A percentile compares a stretch with the other conserved stretches of the same genome.
These are phyloP conservation scores for Taxidea taxus DNA, from an alignment of 2,113 vertebrate species.

Conservation along the genomic window DNA sequence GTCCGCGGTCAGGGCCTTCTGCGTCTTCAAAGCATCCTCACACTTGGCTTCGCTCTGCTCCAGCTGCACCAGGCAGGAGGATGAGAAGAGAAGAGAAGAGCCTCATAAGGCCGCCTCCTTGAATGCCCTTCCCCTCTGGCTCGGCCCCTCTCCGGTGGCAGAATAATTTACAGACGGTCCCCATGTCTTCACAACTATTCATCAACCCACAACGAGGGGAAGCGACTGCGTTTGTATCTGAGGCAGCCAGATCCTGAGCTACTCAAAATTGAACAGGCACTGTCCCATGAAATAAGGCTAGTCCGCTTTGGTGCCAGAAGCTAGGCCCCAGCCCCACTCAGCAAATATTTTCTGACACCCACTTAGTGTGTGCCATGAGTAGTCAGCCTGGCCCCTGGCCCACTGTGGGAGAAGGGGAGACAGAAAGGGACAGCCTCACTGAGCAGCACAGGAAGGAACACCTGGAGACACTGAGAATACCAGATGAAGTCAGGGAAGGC, in stretches of 20 bases:
- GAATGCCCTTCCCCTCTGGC: accelerated
- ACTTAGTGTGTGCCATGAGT: background rate
- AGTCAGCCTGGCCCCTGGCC: background rate
- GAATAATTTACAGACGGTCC: accelerated
- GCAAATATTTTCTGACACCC: background rate
- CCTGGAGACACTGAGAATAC: background rate
- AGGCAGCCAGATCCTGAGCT: background rate
- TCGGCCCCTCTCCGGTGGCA: background rate
- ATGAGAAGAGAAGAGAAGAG: accelerated
- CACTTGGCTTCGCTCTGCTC: constrained; percentile 88
- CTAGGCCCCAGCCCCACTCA: background rate
- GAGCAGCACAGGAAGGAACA: too few relatives aligned
- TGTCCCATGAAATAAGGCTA: background rate
- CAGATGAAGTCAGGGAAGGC: background rate
- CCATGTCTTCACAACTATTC: background rate
- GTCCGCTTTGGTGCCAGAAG: background rate
- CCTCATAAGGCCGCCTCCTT: accelerated
- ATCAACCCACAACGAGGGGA: background rate
- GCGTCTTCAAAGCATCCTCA: constrained; percentile 84
- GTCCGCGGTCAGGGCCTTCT: constrained; percentile 84
- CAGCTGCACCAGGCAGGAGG: constrained; percentile 77
- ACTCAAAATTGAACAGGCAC: background rate
- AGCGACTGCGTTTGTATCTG: background rate
- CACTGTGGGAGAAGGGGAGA: background rate
- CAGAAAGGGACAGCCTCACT: too few relatives aligned